Conservation (phyloP, 2,888 invertebrate species). For the Heliothis peltigera region DNA sequence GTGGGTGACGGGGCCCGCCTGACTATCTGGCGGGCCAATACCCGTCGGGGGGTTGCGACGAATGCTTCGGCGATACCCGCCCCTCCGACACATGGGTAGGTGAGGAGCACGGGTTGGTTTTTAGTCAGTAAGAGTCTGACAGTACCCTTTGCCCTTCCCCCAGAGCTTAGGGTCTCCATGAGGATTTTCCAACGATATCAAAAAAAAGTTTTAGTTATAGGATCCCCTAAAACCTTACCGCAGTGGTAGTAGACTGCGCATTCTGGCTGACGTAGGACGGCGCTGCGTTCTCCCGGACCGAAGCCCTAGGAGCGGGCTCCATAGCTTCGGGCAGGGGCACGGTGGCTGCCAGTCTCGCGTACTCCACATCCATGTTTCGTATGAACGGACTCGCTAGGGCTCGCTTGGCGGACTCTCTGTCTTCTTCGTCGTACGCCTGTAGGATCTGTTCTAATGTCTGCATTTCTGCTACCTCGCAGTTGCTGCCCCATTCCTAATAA, state of each 20-base stretch:
- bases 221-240: conserved; percentile 19
- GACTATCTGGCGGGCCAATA: too few species aligned
- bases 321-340: conserved; percentile 79
- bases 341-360: conserved; percentile 89
- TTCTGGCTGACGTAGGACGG: conserved; percentile 89
- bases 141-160: too few species aligned
- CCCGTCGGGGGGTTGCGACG: too few species aligned
- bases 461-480: conserved; percentile 95
- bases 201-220: too few species aligned
- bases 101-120: too few species aligned
- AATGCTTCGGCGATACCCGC: too few species aligned
- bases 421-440: conserved; percentile 96
- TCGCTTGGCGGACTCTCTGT: conserved; percentile 93
- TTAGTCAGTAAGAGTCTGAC: too few species aligned
- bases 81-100: too few species aligned
- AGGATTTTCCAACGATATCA: too few species aligned
- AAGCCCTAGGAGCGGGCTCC: conserved; percentile 88
- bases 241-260: conserved; percentile 31
- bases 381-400: conserved; percentile 96
- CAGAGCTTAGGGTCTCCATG: too few species aligned
- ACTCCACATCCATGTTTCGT: conserved; percentile 97
- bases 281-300: conserved; percentile 92
- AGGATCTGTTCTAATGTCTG: conserved; percentile 94
- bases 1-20: too few species aligned
- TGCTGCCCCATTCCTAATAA: conserved; percentile 94